These are phyloP conservation scores for Hedya salicella DNA, from an alignment of 2,888 invertebrate genomes.

Conservation along the genomic window DNA sequence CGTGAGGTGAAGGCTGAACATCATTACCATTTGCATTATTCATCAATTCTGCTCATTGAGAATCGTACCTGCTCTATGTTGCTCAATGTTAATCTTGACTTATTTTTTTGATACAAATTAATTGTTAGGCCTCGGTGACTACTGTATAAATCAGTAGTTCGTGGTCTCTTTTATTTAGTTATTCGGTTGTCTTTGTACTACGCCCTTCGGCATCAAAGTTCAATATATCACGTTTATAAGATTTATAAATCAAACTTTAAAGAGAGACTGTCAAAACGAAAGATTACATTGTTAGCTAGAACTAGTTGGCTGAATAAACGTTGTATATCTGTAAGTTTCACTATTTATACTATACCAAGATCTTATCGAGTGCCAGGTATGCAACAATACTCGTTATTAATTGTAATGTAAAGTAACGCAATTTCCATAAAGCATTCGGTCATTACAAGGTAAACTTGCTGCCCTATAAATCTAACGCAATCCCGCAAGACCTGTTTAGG, in stretches of 20 bases:
- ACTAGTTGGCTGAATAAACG: neutral
- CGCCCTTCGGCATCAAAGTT: neutral
- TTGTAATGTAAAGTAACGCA: slow-evolving; percentile 45
- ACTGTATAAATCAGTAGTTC: slow-evolving; percentile 7
- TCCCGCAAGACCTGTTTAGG: slow-evolving; percentile 40
- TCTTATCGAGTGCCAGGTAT: slow-evolving; percentile 30
- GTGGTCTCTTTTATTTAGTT: neutral
- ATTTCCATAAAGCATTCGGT: slow-evolving; percentile 59
- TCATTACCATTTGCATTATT: slow-evolving; percentile 41
- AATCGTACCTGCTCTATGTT: slow-evolving; percentile 39
- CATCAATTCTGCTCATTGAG: slow-evolving; percentile 38
- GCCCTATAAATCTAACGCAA: slow-evolving; percentile 52
- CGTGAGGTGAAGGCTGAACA: slow-evolving; percentile 45
- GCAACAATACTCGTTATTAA: slow-evolving; percentile 35
- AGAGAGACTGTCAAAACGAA: neutral
- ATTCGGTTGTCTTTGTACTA: neutral
- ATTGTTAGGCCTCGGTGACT: slow-evolving; percentile 20
- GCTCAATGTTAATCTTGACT: slow-evolving; percentile 45
- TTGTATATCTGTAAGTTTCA: neutral
- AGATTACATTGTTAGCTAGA: neutral
- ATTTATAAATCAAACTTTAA: neutral
- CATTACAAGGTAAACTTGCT: slow-evolving; percentile 63
- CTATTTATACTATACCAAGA: slow-evolving; percentile 4
- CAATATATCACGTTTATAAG: neutral
- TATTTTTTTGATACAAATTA: slow-evolving; percentile 31